Evolutionary conservation across 2,797 vertebrate species (phyloP).

Genomic region (Oreortyx pictus): DNA sequence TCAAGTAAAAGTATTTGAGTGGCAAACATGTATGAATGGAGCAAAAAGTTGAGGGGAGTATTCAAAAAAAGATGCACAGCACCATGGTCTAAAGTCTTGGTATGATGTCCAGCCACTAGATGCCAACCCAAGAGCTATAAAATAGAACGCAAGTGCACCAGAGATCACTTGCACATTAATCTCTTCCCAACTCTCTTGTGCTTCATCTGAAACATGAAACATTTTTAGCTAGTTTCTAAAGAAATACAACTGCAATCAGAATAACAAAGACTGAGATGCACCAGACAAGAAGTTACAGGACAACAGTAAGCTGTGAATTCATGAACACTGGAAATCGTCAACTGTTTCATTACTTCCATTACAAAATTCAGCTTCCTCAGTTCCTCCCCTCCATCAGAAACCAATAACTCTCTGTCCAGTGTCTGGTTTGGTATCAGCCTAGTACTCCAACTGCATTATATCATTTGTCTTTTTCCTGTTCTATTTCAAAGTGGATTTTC

Average conservation of each 20-base stretch:
- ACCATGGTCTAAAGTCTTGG: not conserved
- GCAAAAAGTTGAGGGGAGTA: not conserved
- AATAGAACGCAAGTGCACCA: not conserved
- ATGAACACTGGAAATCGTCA: not conserved
- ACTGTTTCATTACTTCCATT: not conserved
- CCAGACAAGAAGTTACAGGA: not conserved
- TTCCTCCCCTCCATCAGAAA: no score
- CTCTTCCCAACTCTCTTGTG: not conserved
- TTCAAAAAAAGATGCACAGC: not conserved
- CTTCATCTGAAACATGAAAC: not conserved
- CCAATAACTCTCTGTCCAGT: not conserved
- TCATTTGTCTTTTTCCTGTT: not conserved
- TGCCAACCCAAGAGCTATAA: not conserved
- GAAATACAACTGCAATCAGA: not conserved
- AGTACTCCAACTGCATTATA: not conserved
- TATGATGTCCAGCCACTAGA: not conserved
- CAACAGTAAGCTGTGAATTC: not conserved
- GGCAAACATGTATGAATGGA: not conserved
- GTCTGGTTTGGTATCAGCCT: not conserved
- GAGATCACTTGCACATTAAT: not conserved
- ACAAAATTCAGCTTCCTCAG: not conserved
- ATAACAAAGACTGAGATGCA: not conserved
- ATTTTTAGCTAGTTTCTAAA: not conserved
- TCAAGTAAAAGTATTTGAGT: not conserved
- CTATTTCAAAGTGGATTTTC: not conserved